Evolutionary conservation across 2,797 vertebrate genomes (phyloP), one percentile per base, ranked within the genome.

Genomic region (Helostoma temminkii): DNA sequence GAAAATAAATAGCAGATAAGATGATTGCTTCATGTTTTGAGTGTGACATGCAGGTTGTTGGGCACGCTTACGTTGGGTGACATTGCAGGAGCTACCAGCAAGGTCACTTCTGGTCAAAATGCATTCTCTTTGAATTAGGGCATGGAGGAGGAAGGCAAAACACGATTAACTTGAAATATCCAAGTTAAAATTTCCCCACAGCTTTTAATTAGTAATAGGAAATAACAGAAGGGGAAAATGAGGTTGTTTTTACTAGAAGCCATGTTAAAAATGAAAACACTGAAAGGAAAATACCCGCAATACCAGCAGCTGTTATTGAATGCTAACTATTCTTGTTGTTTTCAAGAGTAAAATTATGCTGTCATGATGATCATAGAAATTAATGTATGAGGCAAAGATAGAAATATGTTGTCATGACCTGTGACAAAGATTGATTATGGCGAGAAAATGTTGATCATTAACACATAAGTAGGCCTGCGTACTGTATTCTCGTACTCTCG

Each of bases 201-300:
- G 14, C 24, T 22, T 45, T 81, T 82, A 87, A 80, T 83, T 42
- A 86, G 68, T 84, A 66, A 86, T 32, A 52, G 32, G 21, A 12
- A 65, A n/a, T 34, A 58, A 54, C 9, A n/a, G 2, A 15, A 24
- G 12, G 36, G n/a, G 39, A 16, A 70, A 50, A 54, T 14, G 26
- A 59, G 21, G 25, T 45, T 52, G 25, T 45, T 52, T 0, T 25
- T 28, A 48, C 19, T 3, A 6, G 34, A 36, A 39, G 30, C 19
- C 6, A 15, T 24, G 18, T 3, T 18, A 15, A 26, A 36, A 58
- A 21, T 9, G 54, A 19, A 52, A 46, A 37, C 36, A 37, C 36
- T 37, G 15, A 11, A 37, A 15, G 14, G 36, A 37, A 37, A 37
- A 37, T 16, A 37, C 14, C 36, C 15, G 15, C 36, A 37, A 14